phyloP scores from a whole-genome alignment of 2,113 vertebrate genomes.

The Phalacrocorax pelagicus region DNA sequence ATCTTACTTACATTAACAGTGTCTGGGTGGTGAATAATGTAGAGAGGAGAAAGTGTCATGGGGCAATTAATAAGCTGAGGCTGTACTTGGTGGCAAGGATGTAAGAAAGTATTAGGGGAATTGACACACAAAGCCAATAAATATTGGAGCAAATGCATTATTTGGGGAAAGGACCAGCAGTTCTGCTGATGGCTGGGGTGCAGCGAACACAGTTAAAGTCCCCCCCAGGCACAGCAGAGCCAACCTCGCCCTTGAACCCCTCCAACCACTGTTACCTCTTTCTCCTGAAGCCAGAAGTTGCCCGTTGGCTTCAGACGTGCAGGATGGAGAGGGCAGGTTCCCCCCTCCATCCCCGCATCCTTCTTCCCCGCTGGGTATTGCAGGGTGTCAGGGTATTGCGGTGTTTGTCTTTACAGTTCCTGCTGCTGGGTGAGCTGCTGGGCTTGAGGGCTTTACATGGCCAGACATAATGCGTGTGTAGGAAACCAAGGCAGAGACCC shows the following conservation, averaged over 20 bases:
- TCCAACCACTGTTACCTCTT: background rate
- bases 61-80: background rate
- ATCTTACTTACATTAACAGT: background rate
- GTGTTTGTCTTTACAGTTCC: background rate
- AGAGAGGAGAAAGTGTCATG: background rate
- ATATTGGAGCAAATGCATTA: background rate
- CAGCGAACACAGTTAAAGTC: background rate
- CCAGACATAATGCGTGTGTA: background rate
- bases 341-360: background rate
- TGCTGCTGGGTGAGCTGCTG: background rate
- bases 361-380: background rate
- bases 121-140: background rate
- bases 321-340: background rate
- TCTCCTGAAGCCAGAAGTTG: background rate
- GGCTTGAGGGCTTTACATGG: background rate
- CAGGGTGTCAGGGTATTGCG: too few species aligned
- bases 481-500: background rate
- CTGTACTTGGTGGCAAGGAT: background rate
- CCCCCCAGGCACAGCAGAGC: background rate
- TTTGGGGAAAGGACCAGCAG: background rate
- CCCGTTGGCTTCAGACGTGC: rapidly evolving
- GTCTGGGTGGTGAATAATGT: background rate
- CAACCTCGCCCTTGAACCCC: background rate
- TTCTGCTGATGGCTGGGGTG: background rate
- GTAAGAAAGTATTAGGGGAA: background rate